Percentiles rank a stretch among this genome's conserved stretches.
Evolutionary conservation across 2,888 invertebrate species (phyloP).

Genomic region (Chrysodeixis includens): DNA sequence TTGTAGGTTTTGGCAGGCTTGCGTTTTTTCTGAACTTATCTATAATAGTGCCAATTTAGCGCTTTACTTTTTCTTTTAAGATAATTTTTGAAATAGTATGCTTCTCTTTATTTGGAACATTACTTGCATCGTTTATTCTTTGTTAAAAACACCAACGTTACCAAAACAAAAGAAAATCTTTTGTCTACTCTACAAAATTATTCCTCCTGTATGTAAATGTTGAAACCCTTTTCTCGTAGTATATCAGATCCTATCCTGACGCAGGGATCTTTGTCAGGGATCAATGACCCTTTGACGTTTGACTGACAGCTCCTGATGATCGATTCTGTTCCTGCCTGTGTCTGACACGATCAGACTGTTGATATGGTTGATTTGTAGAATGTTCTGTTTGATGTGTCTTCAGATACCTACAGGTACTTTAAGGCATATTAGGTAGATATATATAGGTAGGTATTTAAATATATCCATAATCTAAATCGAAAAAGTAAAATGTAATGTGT

Average conservation of each 20-base stretch:
- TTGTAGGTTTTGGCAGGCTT: background rate
- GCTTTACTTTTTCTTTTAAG: too few species aligned
- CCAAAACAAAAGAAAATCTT: constrained; percentile 1
- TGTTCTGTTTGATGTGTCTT: background rate
- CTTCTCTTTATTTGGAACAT: too few species aligned
- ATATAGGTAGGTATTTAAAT: too few species aligned
- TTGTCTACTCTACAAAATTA: background rate
- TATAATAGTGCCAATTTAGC: too few species aligned
- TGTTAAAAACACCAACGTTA: too few species aligned
- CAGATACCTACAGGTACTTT: too few species aligned
- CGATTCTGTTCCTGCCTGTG: background rate
- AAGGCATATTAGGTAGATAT: too few species aligned
- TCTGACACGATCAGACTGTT: background rate
- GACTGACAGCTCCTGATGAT: background rate
- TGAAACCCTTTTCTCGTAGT: background rate
- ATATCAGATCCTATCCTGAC: background rate
- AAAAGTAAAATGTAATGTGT: too few species aligned
- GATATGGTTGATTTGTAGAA: background rate
- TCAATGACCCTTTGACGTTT: background rate
- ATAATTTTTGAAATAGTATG: too few species aligned
- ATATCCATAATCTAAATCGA: too few species aligned
- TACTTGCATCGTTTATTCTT: too few species aligned
- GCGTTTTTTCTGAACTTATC: too few species aligned
- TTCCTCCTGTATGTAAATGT: background rate
- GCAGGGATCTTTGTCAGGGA: background rate